Percentiles rank a stretch among this genome's conserved stretches.
Evolutionary conservation across 2,797 vertebrate species (phyloP).

Genomic region (Leptatherina wallacei): DNA sequence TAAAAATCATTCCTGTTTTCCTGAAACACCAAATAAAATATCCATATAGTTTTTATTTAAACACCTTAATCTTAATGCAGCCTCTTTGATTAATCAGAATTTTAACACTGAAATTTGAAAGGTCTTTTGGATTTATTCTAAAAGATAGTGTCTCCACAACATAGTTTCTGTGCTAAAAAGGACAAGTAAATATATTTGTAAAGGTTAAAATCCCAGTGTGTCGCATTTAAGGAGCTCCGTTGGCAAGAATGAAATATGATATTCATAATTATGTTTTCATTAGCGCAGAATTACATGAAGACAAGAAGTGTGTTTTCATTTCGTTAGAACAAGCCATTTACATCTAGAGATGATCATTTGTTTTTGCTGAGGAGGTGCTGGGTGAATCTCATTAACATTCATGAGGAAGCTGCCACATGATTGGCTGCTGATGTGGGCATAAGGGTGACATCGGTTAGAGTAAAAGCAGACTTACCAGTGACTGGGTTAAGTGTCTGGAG

Average conservation of each 20-base stretch:
- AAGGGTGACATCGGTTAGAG: neutral
- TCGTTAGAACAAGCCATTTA: constrained; percentile 2
- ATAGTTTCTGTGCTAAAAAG: neutral
- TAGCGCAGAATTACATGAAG: neutral
- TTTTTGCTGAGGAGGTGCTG: neutral
- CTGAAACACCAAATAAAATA: constrained; percentile 6
- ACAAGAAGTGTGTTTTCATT: constrained; percentile 3
- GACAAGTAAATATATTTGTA: neutral
- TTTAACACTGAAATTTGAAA: neutral
- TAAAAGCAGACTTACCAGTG: neutral
- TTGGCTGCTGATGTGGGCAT: neutral
- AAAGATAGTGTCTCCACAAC: neutral
- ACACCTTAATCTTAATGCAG: neutral
- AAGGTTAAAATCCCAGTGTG: neutral
- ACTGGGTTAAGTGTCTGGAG: neutral
- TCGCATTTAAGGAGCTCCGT: constrained; percentile 1
- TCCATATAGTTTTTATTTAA: constrained; percentile 1
- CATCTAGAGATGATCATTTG: neutral
- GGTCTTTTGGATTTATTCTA: constrained; percentile 15
- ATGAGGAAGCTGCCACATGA: neutral
- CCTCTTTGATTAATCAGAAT: constrained; percentile 1
- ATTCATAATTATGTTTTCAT: neutral
- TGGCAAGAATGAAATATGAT: neutral
- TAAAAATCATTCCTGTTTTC: constrained; percentile 19
- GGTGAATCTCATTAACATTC: constrained; percentile 9